These are phyloP conservation scores for Agrochola litura DNA, from an alignment of 2,888 invertebrate species.

Conservation along the genomic window DNA sequence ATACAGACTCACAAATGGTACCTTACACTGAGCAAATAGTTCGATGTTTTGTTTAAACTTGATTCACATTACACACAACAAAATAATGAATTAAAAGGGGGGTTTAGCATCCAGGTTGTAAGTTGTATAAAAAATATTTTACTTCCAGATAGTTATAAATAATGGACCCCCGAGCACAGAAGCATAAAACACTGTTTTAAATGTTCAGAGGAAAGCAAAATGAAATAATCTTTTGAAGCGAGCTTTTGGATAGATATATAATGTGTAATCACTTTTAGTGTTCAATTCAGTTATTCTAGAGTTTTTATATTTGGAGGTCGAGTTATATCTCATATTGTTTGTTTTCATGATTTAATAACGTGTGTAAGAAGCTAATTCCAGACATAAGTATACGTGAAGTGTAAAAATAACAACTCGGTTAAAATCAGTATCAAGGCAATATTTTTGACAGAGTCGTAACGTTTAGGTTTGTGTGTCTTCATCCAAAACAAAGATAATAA, in stretches of 20 bases:
- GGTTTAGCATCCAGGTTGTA: neutral
- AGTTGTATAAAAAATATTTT: neutral
- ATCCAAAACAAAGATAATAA: too few species aligned
- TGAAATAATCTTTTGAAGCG: neutral
- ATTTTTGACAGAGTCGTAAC: neutral
- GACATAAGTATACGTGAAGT: neutral
- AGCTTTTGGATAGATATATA: neutral
- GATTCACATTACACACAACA: neutral
- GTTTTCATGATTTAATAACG: slow-evolving; percentile 1
- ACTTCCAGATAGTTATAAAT: neutral
- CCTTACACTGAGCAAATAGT: neutral
- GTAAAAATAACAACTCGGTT: slow-evolving; percentile 37
- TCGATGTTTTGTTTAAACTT: neutral
- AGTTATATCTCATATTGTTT: slow-evolving; percentile 20
- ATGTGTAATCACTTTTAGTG: slow-evolving; percentile 5
- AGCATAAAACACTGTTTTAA: neutral
- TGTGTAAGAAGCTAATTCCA: slow-evolving; percentile 14
- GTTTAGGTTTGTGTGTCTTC: neutral
- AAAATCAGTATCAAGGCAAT: slow-evolving; percentile 28
- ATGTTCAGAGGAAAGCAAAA: neutral
- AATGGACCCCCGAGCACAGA: neutral
- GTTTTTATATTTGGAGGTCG: slow-evolving; percentile 32
- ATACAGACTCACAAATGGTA: neutral
- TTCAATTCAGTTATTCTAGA: slow-evolving; percentile 39
- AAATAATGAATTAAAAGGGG: neutral